phyloP scores from a whole-genome alignment of 2,797 vertebrate genomes.

The Leucoraja ocellata region DNA sequence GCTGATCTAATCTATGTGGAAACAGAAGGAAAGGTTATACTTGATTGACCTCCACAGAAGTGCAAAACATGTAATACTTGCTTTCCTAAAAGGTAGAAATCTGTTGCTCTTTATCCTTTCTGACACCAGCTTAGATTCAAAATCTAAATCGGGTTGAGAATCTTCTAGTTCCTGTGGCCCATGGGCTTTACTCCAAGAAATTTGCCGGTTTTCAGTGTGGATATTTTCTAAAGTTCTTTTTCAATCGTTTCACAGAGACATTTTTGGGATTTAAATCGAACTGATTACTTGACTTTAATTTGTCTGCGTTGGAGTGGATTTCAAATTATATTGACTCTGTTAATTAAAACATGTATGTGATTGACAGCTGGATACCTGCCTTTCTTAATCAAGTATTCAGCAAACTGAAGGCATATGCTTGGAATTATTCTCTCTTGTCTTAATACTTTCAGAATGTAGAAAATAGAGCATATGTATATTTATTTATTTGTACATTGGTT shows the following conservation, averaged over 20 bases:
- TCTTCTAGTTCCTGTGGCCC: not conserved
- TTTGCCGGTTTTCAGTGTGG: not conserved
- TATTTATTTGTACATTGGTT: not conserved
- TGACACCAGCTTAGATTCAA: not conserved
- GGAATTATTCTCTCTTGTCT: not conserved
- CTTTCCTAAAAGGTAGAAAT: not conserved
- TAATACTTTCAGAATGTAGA: not conserved
- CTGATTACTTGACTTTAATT: not conserved
- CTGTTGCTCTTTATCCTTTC: not conserved
- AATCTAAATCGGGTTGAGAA: not conserved
- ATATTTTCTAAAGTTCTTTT: not conserved
- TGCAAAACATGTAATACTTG: not conserved
- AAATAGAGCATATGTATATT: not conserved
- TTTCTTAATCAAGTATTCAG: not conserved
- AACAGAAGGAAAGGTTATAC: not conserved
- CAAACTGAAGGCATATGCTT: not conserved
- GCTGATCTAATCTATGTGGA: not conserved
- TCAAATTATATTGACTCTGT: not conserved
- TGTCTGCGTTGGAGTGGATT: not conserved
- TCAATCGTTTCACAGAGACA: not conserved
- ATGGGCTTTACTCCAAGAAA: not conserved
- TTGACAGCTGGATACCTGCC: not conserved
- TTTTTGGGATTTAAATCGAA: not conserved
- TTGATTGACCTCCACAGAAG: not conserved
- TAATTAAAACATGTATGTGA: not conserved